These are phyloP conservation scores for Andrena camellia DNA, from an alignment of 2,888 invertebrate species.

Conservation along the genomic window DNA sequence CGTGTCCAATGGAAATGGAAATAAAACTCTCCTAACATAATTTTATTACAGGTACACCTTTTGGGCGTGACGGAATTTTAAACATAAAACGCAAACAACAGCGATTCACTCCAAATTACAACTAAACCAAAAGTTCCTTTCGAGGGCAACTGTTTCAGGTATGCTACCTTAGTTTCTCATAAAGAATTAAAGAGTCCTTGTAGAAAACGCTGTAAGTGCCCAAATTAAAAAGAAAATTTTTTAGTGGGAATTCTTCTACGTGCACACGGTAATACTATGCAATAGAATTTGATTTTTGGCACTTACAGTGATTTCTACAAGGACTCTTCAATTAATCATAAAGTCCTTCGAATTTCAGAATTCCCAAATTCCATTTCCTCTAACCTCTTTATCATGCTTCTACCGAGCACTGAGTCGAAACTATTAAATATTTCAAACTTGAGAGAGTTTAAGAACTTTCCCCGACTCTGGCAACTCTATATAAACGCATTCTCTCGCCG, in stretches of 20 bases:
- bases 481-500: slow-evolving; percentile 17
- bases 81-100: too few species aligned
- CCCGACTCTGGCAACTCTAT: not conserved
- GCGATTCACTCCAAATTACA: too few species aligned
- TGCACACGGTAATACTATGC: too few species aligned
- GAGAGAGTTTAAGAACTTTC: not conserved
- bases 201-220: too few species aligned
- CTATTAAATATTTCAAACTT: not conserved
- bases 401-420: not conserved
- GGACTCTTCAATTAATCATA: too few species aligned
- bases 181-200: too few species aligned
- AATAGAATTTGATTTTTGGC: too few species aligned
- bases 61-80: not conserved
- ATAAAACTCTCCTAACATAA: not conserved
- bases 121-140: too few species aligned
- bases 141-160: not conserved
- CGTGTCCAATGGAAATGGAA: not conserved
- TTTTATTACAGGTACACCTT: slow-evolving; percentile 3
- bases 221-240: too few species aligned
- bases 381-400: not conserved
- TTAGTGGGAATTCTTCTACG: too few species aligned
- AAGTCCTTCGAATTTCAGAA: not conserved
- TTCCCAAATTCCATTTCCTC: not conserved
- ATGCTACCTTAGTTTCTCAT: too few species aligned
- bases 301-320: too few species aligned